Evolutionary conservation across 2,797 vertebrate genomes (phyloP).

Genomic region (Amblyopsis hoosieri): DNA sequence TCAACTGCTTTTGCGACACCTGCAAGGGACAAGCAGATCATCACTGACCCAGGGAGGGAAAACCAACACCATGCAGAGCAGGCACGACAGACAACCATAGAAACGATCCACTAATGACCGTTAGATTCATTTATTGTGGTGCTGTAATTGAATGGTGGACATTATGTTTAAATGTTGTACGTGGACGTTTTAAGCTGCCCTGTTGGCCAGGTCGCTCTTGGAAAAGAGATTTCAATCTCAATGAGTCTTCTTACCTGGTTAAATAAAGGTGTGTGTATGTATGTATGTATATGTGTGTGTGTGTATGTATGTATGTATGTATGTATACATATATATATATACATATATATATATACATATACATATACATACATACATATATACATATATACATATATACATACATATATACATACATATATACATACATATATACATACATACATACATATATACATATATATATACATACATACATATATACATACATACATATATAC

Average conservation of each 20-base stretch:
- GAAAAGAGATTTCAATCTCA: too few species aligned
- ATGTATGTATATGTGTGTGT: too few species aligned
- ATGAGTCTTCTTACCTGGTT: too few species aligned
- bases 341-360: background rate
- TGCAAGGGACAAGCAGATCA: slow-evolving; percentile 95
- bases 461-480: too few species aligned
- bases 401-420: background rate
- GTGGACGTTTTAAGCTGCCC: too few species aligned
- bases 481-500: too few species aligned
- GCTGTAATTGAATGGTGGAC: too few species aligned
- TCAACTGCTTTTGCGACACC: slow-evolving; percentile 99
- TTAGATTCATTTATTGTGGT: too few species aligned
- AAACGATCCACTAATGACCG: slow-evolving; percentile 16
- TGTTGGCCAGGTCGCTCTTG: too few species aligned
- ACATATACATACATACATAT: background rate
- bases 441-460: background rate
- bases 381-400: background rate
- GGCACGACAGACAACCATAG: slow-evolving; percentile 75
- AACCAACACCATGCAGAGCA: slow-evolving; percentile 75
- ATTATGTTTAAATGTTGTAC: too few species aligned
- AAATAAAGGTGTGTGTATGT: too few species aligned
- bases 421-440: background rate
- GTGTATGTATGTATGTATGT: too few species aligned
- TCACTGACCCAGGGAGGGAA: slow-evolving; percentile 77
- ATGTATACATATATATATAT: background rate